Percentiles rank a stretch among this genome's conserved stretches.
phyloP scores from a whole-genome alignment of 2,888 invertebrate genomes.

The Caenorhabditis sp. region DNA sequence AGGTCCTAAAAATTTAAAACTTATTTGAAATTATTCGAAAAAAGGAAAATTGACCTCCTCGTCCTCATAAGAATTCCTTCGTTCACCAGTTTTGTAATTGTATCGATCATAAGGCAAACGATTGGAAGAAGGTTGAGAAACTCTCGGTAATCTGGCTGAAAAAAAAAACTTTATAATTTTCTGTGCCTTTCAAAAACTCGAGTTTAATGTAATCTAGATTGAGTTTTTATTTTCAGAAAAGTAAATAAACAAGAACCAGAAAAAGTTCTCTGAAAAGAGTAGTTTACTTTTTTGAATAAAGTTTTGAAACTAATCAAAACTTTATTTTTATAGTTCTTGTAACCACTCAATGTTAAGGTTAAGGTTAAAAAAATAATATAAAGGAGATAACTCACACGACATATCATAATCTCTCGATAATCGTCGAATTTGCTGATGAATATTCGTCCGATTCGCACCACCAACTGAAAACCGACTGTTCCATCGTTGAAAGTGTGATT shows the following conservation, averaged over 20 bases:
- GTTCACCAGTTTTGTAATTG: background rate
- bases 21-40: background rate
- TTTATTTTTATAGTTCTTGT: too few relatives aligned
- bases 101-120: background rate
- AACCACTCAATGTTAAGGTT: too few relatives aligned
- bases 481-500: conserved; percentile 4
- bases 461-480: conserved; percentile 26
- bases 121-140: conserved; percentile 2
- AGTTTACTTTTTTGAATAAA: too few relatives aligned
- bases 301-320: too few relatives aligned
- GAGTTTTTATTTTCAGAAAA: too few relatives aligned
- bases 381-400: background rate
- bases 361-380: conserved; percentile 9
- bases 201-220: too few relatives aligned
- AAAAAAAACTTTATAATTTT: too few relatives aligned
- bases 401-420: background rate
- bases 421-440: conserved; percentile 19
- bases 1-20: conserved; percentile 3
- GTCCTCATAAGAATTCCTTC: background rate
- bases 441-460: conserved; percentile 33
- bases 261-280: too few relatives aligned
- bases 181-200: too few relatives aligned
- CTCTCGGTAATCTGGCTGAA: conserved; percentile 14
- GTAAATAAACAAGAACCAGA: too few relatives aligned
- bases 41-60: background rate